A percentile compares a stretch with the other conserved stretches of the same genome.
Conservation (phyloP, 2,888 invertebrate species). For the Andrena camellia region DNA sequence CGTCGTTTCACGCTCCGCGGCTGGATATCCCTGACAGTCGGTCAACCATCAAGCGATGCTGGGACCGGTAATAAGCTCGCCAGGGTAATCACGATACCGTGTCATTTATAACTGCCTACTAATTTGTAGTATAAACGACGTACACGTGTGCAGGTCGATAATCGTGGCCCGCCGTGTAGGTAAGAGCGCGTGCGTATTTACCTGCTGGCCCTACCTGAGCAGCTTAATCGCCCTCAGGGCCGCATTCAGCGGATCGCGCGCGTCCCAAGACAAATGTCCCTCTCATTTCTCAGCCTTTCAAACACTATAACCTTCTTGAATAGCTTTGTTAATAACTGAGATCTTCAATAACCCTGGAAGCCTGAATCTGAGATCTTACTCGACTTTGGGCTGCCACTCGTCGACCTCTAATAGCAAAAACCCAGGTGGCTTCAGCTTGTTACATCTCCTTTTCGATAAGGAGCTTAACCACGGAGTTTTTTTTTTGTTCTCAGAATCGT, state of each 20-base stretch:
- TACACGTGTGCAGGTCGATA: constrained; percentile 67
- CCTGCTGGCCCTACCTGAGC: constrained; percentile 59
- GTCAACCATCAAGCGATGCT: constrained; percentile 53
- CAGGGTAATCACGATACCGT: constrained; percentile 73
- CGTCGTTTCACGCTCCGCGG: constrained; percentile 25
- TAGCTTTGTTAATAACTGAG: too few species aligned
- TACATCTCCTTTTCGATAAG: too few species aligned
- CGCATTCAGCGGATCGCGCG: constrained; percentile 37
- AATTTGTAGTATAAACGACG: constrained; percentile 79
- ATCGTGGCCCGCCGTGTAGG: constrained; percentile 50
- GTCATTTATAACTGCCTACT: constrained; percentile 83
- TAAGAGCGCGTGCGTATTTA: constrained; percentile 68
- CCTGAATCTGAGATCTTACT: too few species aligned
- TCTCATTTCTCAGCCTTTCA: background rate
- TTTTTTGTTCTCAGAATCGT: too few species aligned
- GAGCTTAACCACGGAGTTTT: too few species aligned
- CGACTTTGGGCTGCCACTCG: too few species aligned
- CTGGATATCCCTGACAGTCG: constrained; percentile 32
- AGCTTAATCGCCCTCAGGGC: constrained; percentile 70
- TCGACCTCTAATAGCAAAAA: too few species aligned
- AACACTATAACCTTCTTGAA: too few species aligned
- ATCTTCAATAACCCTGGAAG: too few species aligned
- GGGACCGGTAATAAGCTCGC: constrained; percentile 64
- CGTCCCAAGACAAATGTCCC: background rate
- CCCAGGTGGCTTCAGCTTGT: too few species aligned